These are phyloP conservation scores for Ormia ochracea DNA, from an alignment of 2,888 invertebrate genomes.

Conservation along the genomic window DNA sequence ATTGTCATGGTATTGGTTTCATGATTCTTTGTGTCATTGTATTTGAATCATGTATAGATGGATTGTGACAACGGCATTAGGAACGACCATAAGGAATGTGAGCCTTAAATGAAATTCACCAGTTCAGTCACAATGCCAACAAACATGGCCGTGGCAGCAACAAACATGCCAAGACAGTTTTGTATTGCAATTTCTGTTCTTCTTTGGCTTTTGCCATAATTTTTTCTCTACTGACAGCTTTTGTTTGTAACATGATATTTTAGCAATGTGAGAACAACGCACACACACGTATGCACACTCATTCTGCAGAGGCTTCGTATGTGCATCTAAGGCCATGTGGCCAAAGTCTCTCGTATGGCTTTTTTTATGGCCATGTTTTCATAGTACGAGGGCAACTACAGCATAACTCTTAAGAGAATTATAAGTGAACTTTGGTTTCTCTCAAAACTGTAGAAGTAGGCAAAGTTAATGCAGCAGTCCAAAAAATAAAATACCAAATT, in stretches of 20 bases:
- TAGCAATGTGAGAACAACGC: constrained; percentile 3
- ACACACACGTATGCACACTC: background rate
- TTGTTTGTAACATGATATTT: constrained; percentile 51
- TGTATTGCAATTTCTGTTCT: constrained; percentile 43
- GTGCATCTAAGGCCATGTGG: constrained; percentile 46
- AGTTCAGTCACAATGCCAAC: constrained; percentile 20
- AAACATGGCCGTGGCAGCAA: too few species aligned
- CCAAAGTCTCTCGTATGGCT: constrained; percentile 19
- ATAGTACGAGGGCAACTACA: background rate
- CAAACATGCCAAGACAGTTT: constrained; percentile 51
- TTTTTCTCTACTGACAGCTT: constrained; percentile 11
- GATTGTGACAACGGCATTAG: constrained; percentile 43
- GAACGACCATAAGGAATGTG: constrained; percentile 44
- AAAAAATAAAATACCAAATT: too few species aligned
- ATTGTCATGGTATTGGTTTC: constrained; percentile 34
- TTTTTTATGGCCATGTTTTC: background rate
- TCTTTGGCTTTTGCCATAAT: constrained; percentile 7
- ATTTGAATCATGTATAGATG: constrained; percentile 14
- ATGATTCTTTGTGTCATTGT: background rate
- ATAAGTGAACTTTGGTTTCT: background rate
- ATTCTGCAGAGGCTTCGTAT: constrained; percentile 19
- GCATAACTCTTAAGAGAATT: background rate
- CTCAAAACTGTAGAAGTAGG: too few species aligned
- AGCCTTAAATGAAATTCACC: constrained; percentile 38
- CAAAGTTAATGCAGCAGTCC: too few species aligned